Conservation (phyloP, 2,888 invertebrate species). For the Leistus spinibarbis region DNA sequence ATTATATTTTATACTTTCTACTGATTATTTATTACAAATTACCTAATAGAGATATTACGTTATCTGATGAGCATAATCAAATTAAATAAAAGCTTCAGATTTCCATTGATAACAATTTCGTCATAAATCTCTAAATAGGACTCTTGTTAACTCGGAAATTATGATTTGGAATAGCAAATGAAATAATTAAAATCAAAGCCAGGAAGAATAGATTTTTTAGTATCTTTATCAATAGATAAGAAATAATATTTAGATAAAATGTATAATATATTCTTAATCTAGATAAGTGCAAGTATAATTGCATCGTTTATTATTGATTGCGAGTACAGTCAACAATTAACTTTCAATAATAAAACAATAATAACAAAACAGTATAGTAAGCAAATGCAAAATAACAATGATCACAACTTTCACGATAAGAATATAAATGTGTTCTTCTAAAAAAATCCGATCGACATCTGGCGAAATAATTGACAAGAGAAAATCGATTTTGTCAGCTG, state of each 20-base stretch:
- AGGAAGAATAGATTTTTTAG: too few species aligned
- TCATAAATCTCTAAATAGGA: too few species aligned
- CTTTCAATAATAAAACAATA: not conserved
- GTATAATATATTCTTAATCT: not conserved
- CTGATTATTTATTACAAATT: conserved; percentile 13
- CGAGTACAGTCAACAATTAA: not conserved
- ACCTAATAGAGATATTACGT: not conserved
- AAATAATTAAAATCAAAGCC: too few species aligned
- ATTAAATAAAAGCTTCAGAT: not conserved
- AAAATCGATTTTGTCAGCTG: conserved; percentile 13
- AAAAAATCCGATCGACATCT: conserved; percentile 8
- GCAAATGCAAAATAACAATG: conserved; percentile 15
- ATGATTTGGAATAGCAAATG: too few species aligned
- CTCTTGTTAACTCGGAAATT: too few species aligned
- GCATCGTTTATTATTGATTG: too few species aligned
- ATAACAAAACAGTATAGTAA: not conserved
- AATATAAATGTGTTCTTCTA: conserved; percentile 14
- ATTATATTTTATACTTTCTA: conserved; percentile 18
- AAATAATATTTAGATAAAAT: not conserved
- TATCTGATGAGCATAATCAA: not conserved
- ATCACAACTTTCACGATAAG: conserved; percentile 16
- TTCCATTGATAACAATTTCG: not conserved
- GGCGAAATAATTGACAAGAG: conserved; percentile 13
- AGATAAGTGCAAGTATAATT: not conserved
- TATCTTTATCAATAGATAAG: too few species aligned